These are phyloP conservation scores for Synergus japonicus DNA, from an alignment of 2,888 invertebrate species.

Conservation along the genomic window DNA sequence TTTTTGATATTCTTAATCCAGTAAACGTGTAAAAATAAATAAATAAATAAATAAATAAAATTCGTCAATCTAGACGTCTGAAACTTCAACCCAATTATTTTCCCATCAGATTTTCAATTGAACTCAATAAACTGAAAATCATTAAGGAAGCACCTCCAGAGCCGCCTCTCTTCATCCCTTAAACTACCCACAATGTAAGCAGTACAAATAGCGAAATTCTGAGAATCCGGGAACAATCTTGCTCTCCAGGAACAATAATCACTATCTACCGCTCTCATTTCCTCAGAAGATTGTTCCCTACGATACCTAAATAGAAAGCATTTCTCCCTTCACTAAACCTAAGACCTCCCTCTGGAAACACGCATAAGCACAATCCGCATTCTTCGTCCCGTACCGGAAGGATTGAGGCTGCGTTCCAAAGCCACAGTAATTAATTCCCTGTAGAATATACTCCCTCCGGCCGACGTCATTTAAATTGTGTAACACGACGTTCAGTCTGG, in stretches of 20 bases:
- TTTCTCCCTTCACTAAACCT: not conserved
- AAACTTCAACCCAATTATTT: not conserved
- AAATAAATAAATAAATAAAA: no score
- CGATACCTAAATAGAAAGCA: slow-evolving; percentile 30
- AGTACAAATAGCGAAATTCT: slow-evolving; percentile 31
- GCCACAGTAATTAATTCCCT: slow-evolving; percentile 47
- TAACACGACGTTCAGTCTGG: slow-evolving; percentile 34
- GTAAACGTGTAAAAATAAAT: no score
- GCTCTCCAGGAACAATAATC: slow-evolving; percentile 11
- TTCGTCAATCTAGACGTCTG: no score
- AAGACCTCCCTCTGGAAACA: slow-evolving; percentile 19
- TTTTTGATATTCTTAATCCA: no score
- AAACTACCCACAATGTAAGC: not conserved
- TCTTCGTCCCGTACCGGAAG: slow-evolving; percentile 25
- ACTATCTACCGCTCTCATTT: slow-evolving; percentile 33
- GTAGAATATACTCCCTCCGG: slow-evolving; percentile 40
- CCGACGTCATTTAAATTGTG: slow-evolving; percentile 48
- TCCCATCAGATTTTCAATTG: not conserved
- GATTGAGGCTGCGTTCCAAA: slow-evolving; percentile 39
- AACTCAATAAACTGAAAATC: not conserved
- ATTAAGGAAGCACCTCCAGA: not conserved
- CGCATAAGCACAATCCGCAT: slow-evolving; percentile 15
- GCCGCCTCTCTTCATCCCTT: not conserved
- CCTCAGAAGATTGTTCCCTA: slow-evolving; percentile 26
- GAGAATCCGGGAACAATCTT: slow-evolving; percentile 11